phyloP scores from a whole-genome alignment of 1,140 invertebrate species.

The Trichonephila clavata region DNA sequence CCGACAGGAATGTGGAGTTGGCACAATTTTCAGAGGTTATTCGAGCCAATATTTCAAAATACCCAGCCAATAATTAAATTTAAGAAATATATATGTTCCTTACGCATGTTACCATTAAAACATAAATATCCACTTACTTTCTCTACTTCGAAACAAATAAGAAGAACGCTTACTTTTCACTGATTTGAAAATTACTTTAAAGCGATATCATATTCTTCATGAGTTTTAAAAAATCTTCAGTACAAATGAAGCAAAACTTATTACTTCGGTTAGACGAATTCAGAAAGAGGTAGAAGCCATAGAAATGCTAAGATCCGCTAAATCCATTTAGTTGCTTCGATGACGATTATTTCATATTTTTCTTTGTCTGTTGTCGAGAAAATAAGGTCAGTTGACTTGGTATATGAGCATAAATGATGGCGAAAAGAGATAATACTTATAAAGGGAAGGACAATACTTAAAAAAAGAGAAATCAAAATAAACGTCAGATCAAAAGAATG shows the following conservation, averaged over 20 bases:
- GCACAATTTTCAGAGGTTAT: too few species aligned
- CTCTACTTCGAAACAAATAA: not conserved
- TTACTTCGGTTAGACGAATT: not conserved
- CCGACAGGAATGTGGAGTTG: too few species aligned
- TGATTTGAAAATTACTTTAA: not conserved
- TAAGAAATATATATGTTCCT: too few species aligned
- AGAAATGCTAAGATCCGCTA: slow-evolving; percentile 31
- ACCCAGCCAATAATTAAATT: too few species aligned
- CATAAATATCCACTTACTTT: not conserved
- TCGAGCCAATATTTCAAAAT: too few species aligned
- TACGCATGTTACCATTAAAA: not conserved
- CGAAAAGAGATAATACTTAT: too few species aligned
- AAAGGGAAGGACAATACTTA: too few species aligned
- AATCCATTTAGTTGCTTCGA: slow-evolving; percentile 56
- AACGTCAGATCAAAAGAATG: too few species aligned
- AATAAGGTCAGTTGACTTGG: slow-evolving; percentile 29
- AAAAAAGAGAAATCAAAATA: too few species aligned
- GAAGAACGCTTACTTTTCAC: not conserved
- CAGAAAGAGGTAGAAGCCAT: slow-evolving; percentile 66
- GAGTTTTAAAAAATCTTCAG: not conserved
- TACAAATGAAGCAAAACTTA: not conserved
- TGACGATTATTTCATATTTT: not conserved
- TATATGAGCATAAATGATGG: not conserved
- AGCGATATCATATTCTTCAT: not conserved
- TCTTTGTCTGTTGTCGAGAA: not conserved